phyloP scores from a whole-genome alignment of 2,888 invertebrate species.

The Baccha elongata region DNA sequence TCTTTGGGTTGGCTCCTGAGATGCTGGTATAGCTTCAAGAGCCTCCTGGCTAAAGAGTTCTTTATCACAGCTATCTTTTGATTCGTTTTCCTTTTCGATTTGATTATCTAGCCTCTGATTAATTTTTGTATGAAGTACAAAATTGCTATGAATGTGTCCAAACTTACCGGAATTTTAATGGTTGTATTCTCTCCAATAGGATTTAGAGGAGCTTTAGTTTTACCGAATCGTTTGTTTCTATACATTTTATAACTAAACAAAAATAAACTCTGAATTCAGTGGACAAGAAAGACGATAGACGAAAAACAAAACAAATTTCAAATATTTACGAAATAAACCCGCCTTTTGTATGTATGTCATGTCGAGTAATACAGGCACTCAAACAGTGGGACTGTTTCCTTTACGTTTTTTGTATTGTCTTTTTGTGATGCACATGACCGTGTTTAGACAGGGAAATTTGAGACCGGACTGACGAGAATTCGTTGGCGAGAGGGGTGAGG shows the following conservation, averaged over 20 bases:
- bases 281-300: background rate
- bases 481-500: too few species aligned
- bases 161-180: conserved; percentile 78
- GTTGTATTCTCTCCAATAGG: conserved; percentile 79
- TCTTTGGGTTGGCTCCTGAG: conserved; percentile 81
- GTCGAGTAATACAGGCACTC: conserved; percentile 25
- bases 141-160: background rate
- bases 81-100: conserved; percentile 41
- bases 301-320: conserved; percentile 20
- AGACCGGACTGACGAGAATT: too few species aligned
- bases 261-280: background rate
- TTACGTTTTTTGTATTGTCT: too few species aligned
- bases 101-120: conserved; percentile 55
- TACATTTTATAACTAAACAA: conserved; percentile 75
- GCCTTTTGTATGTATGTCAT: conserved; percentile 1
- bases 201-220: conserved; percentile 73
- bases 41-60: conserved; percentile 77
- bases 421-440: too few species aligned
- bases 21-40: conserved; percentile 80
- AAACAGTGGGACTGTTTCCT: conserved; percentile 32
- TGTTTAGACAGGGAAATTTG: too few species aligned
- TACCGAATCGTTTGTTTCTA: conserved; percentile 66
- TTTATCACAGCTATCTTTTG: conserved; percentile 61
- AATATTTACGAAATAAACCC: background rate
- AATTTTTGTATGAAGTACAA: too few species aligned